A percentile compares a stretch with the other conserved stretches of the same genome.
phyloP scores from a whole-genome alignment of 2,113 vertebrate species.

The Microtus montanus region DNA sequence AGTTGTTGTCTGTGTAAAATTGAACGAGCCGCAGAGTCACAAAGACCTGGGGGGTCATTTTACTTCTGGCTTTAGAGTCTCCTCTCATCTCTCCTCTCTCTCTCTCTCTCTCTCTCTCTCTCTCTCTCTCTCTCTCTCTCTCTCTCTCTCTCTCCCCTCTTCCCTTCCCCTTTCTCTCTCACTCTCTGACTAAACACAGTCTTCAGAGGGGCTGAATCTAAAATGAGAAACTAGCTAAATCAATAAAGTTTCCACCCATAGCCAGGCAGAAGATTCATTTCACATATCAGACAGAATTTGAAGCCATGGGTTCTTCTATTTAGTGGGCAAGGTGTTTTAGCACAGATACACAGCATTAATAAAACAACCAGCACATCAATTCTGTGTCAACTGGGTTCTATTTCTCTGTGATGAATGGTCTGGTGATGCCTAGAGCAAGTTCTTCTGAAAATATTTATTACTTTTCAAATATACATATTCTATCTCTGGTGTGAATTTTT shows the following conservation, averaged over 20 bases:
- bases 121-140: too few relatives aligned
- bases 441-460: neutral
- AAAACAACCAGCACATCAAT: slow-evolving; percentile 50
- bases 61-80: neutral
- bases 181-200: neutral
- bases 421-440: neutral
- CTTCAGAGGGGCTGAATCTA: slow-evolving; percentile 12
- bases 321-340: slow-evolving; percentile 7
- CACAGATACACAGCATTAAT: slow-evolving; percentile 54
- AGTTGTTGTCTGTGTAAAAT: neutral
- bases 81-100: too few relatives aligned
- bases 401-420: slow-evolving; percentile 48
- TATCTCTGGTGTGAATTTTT: neutral
- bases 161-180: neutral
- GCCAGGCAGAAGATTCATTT: slow-evolving; percentile 58
- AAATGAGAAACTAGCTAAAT: slow-evolving; percentile 62
- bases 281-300: slow-evolving; percentile 30
- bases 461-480: neutral
- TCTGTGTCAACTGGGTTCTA: neutral
- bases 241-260: slow-evolving; percentile 31
- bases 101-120: too few relatives aligned
- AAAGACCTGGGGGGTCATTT: neutral
- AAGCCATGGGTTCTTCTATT: neutral
- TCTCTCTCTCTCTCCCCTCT: neutral
- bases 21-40: neutral